Evolutionary conservation across 2,797 vertebrate genomes (phyloP), one percentile per base, ranked within the genome.

Genomic region (Phataginus tricuspis): DNA sequence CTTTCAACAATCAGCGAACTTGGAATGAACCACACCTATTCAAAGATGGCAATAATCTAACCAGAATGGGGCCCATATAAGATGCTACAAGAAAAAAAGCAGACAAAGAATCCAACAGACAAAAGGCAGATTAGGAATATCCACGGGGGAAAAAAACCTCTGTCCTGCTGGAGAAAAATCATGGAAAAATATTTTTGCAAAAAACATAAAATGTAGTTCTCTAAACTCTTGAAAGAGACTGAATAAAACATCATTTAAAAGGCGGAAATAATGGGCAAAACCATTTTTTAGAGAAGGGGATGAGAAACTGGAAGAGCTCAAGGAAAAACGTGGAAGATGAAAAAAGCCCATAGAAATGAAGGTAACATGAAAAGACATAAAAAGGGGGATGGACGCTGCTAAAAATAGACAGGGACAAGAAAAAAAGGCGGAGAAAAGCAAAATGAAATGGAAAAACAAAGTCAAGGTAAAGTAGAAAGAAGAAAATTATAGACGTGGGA

Each of bases 91-190:
- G 77, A 29, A 77, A 90, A 45, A 90, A 78, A 34, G 25, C 1
- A 61, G 51, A 66, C 27, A 88, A 87, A 74, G 51, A 89, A 57
- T 19, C 13, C 64, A 37, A 94, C 0, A 51, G 78, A 55, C 51
- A 85, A 79, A 94, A 79, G n/a, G 57, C 27, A 85, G 57, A 45
- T 74, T 11, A 45, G 79, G 49, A 74, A 39, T 39, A 49, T 3
- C 64, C 6, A 45, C 2, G 1, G 45, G 45, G 45, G 5, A 80
- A 21, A 66, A 34, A 85, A 4, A 83, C 68, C 23, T 75, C 45
- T 4, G 7, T 23, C 51, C 91, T 45, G 39, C 72, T 42, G 51
- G 42, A 94, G 59, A 94, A 95, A 96, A 91, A 88, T 31, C 37
- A 77, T n/a, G 63, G 49, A 27, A 64, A 66, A 83, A 15, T 34